These are phyloP conservation scores for Acleris literana DNA, from an alignment of 2,888 invertebrate genomes.

Conservation along the genomic window DNA sequence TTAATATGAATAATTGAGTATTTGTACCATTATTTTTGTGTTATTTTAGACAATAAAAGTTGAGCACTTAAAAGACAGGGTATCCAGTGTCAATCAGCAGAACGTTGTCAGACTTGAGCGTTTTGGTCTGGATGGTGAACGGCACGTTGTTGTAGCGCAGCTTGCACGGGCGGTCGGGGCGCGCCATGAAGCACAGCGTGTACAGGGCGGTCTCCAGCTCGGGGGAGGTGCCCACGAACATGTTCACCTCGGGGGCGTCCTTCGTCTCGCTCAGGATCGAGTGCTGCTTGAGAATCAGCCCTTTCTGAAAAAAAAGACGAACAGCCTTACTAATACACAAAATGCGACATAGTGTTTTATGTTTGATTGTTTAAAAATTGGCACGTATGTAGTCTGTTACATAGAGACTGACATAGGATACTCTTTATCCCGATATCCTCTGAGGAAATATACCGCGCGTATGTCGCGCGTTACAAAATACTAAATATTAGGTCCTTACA, in stretches of 20 bases:
- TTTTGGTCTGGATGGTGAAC: slow-evolving; percentile 75
- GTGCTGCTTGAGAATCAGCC: slow-evolving; percentile 89
- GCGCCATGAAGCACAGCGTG: slow-evolving; percentile 92
- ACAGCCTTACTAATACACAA: not conserved
- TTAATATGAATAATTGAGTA: not conserved
- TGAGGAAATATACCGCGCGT: too few species aligned
- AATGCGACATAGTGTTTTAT: too few species aligned
- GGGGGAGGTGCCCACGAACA: slow-evolving; percentile 94
- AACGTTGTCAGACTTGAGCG: slow-evolving; percentile 66
- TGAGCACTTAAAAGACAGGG: slow-evolving; percentile 58
- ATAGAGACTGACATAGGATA: too few species aligned
- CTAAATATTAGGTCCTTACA: too few species aligned
- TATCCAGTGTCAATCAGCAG: slow-evolving; percentile 72
- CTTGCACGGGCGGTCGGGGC: slow-evolving; percentile 89
- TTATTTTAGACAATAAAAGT: not conserved
- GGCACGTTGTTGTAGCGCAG: slow-evolving; percentile 77
- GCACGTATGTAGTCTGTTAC: too few species aligned
- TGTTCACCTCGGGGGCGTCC: slow-evolving; percentile 90
- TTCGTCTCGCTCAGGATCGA: slow-evolving; percentile 87
- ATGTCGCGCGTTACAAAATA: too few species aligned
- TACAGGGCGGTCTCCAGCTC: slow-evolving; percentile 95
- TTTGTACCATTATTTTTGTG: not conserved
- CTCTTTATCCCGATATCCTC: too few species aligned
- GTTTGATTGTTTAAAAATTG: too few species aligned
- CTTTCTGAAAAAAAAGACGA: slow-evolving; percentile 85